These are phyloP conservation scores for Rhopalosiphum maidis DNA, from an alignment of 1,140 invertebrate genomes.

Conservation along the genomic window DNA sequence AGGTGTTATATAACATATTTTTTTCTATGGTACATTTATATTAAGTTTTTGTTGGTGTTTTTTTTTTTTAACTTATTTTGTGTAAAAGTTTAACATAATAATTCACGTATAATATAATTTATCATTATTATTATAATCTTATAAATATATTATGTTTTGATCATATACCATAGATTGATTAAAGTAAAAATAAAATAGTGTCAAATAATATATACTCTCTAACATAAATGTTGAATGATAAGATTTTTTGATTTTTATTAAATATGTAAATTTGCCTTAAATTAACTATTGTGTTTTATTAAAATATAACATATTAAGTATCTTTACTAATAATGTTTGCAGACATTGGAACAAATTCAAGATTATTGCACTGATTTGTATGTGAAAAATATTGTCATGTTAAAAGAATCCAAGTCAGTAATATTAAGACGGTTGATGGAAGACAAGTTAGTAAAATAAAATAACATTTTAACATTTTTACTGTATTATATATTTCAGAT, in stretches of 20 bases:
- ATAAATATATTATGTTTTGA: too few species aligned
- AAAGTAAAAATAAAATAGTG: too few species aligned
- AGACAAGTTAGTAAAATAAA: conserved; percentile 63
- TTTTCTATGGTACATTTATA: too few species aligned
- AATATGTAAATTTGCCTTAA: neutral
- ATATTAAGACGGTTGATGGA: conserved; percentile 69
- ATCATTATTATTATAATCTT: too few species aligned
- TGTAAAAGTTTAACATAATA: too few species aligned
- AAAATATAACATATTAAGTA: neutral
- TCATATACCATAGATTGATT: too few species aligned
- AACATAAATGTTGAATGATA: neutral
- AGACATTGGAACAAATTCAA: conserved; percentile 72
- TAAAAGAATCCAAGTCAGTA: conserved; percentile 72
- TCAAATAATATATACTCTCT: too few species aligned
- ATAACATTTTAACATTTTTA: conserved; percentile 24
- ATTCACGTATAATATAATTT: too few species aligned
- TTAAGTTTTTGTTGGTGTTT: too few species aligned
- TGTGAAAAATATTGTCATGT: conserved; percentile 72
- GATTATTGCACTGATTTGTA: conserved; percentile 71
- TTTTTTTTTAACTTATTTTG: too few species aligned
- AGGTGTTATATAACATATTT: too few species aligned
- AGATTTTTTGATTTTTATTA: neutral
- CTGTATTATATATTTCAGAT: conserved; percentile 54
- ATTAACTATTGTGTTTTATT: neutral
- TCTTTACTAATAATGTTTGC: conserved; percentile 59